Percentiles rank a stretch among this genome's conserved stretches.
These are phyloP conservation scores for Rhinophrynus dorsalis DNA, from an alignment of 2,797 vertebrate species.

Conservation along the genomic window DNA sequence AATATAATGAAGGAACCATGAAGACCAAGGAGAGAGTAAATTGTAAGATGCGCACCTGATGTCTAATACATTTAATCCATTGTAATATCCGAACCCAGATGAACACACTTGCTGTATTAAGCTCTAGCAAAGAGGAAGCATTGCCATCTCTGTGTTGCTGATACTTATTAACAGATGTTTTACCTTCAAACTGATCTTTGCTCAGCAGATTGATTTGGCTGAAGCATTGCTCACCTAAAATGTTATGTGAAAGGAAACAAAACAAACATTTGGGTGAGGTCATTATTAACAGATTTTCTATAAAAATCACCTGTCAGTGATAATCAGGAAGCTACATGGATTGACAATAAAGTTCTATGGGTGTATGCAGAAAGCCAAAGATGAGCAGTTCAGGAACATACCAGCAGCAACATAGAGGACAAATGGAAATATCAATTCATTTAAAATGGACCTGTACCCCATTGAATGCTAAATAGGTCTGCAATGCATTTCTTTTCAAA, in stretches of 20 bases:
- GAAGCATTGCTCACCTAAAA: background rate
- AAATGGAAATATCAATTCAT: too few species aligned
- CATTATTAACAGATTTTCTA: background rate
- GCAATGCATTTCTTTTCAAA: too few species aligned
- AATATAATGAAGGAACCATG: background rate
- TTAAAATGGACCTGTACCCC: too few species aligned
- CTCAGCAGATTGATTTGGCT: slow-evolving; percentile 13
- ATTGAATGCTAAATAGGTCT: too few species aligned
- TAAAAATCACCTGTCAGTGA: too few species aligned
- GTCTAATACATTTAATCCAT: background rate
- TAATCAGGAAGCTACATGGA: too few species aligned
- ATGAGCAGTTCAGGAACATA: too few species aligned
- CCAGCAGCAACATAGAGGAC: too few species aligned
- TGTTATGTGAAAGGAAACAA: background rate
- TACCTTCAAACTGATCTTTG: slow-evolving; percentile 34
- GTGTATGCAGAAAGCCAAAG: too few species aligned
- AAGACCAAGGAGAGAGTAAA: background rate
- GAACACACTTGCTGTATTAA: background rate
- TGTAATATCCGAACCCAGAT: too few species aligned
- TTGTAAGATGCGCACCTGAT: background rate
- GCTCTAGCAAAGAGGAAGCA: background rate
- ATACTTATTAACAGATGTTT: slow-evolving; percentile 35
- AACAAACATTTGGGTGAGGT: background rate
- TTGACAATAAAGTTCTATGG: too few species aligned
- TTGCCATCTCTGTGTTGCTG: slow-evolving; percentile 1